Conservation (phyloP, 2,888 invertebrate species). For the Drosophila formosana region DNA sequence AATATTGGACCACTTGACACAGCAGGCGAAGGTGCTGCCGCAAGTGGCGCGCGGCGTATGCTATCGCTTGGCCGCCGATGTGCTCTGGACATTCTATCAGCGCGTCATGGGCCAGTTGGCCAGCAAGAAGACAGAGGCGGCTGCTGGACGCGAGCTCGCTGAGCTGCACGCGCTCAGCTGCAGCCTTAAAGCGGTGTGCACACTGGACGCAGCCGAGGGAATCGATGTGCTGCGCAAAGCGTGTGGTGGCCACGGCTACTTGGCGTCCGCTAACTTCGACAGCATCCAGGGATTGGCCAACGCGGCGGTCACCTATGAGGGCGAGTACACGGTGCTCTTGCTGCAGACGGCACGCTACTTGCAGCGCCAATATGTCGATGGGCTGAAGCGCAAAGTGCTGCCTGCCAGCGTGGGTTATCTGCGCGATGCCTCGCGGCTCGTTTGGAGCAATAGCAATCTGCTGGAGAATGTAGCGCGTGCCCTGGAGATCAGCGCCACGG, state of each 20-base stretch:
- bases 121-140: constrained; percentile 89
- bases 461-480: constrained; percentile 82
- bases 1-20: constrained; percentile 96
- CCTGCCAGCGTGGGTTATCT: constrained; percentile 90
- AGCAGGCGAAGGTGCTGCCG: constrained; percentile 96
- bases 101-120: constrained; percentile 91
- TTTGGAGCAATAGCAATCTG: constrained; percentile 59
- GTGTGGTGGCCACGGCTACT: constrained; percentile 98
- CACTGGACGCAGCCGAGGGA: constrained; percentile 89
- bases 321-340: constrained; percentile 96
- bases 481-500: constrained; percentile 85
- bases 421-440: constrained; percentile 48
- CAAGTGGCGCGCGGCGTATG: constrained; percentile 92
- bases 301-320: constrained; percentile 97
- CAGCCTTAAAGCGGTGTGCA: constrained; percentile 94
- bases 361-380: constrained; percentile 90
- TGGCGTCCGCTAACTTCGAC: constrained; percentile 93
- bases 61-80: constrained; percentile 90
- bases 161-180: constrained; percentile 95
- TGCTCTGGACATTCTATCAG: constrained; percentile 93
- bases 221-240: constrained; percentile 94
- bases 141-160: constrained; percentile 86
- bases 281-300: constrained; percentile 92
- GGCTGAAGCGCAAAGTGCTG: constrained; percentile 86
- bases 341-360: constrained; percentile 95